Evolutionary conservation across 2,888 invertebrate species (phyloP).

Genomic region (Pristionchus arcanus): DNA sequence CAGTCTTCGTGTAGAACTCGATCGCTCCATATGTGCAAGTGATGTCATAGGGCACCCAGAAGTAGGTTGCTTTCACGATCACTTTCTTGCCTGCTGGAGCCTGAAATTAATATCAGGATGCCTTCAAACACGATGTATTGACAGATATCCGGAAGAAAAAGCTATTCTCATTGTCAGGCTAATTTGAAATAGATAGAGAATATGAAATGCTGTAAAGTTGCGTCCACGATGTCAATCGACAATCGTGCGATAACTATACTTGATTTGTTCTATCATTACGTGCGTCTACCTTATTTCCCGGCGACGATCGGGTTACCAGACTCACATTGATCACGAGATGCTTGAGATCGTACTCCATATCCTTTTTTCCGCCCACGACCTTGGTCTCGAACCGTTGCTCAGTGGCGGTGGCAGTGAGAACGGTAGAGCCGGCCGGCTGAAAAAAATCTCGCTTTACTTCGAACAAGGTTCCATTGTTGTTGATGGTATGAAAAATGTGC

Average conservation of each 20-base stretch:
- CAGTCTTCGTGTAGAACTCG: slow-evolving; percentile 32
- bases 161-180: too few species aligned
- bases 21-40: slow-evolving; percentile 27
- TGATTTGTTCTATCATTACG: too few species aligned
- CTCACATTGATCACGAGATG: slow-evolving; percentile 53
- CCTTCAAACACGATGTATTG: neutral
- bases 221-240: too few species aligned
- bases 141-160: too few species aligned
- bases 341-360: slow-evolving; percentile 17
- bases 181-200: too few species aligned
- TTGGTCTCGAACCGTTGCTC: slow-evolving; percentile 40
- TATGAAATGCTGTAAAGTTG: too few species aligned
- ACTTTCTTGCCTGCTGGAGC: slow-evolving; percentile 16
- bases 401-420: neutral
- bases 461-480: too few species aligned
- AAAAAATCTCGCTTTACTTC: too few species aligned
- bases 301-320: neutral
- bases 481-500: too few species aligned
- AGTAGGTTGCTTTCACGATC: neutral
- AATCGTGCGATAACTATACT: too few species aligned
- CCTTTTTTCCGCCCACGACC: neutral
- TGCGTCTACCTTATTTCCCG: too few species aligned
- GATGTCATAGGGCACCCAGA: slow-evolving; percentile 38
- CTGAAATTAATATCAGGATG: neutral
- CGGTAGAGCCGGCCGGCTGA: slow-evolving; percentile 14